A percentile compares a stretch with the other conserved stretches of the same genome.
These are phyloP conservation scores for Etheostoma perlongum DNA, from an alignment of 2,797 vertebrate species.

Conservation along the genomic window DNA sequence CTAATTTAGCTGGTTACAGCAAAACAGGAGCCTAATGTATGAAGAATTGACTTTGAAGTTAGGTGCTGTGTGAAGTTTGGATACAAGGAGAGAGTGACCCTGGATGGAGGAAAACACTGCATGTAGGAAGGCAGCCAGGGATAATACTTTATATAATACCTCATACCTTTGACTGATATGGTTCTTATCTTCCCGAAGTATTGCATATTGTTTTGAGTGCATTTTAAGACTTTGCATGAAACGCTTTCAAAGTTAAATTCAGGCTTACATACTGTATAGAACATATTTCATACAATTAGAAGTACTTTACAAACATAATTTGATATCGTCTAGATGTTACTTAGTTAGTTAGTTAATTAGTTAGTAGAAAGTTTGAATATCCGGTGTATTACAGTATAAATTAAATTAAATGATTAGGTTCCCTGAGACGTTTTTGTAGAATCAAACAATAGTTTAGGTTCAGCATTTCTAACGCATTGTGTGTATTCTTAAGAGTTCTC, in stretches of 20 bases:
- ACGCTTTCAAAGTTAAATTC: not conserved
- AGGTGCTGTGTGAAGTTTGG: not conserved
- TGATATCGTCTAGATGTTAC: not conserved
- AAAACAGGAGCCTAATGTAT: not conserved
- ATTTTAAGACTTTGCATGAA: not conserved
- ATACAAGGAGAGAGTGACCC: not conserved
- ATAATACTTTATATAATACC: not conserved
- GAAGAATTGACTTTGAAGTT: slow-evolving; percentile 6
- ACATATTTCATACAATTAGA: not conserved
- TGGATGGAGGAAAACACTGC: not conserved
- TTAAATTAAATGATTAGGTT: not conserved
- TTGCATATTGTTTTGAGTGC: too few species aligned
- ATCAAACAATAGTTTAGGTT: not conserved
- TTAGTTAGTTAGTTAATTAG: too few species aligned
- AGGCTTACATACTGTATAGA: not conserved
- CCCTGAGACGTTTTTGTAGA: not conserved
- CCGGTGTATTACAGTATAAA: not conserved
- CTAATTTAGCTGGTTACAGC: not conserved
- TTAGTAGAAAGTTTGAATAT: not conserved
- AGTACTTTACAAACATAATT: not conserved
- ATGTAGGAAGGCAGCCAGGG: not conserved
- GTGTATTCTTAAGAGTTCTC: not conserved
- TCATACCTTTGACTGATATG: not conserved
- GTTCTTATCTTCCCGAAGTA: not conserved
- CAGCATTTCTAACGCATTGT: not conserved